phyloP scores from a whole-genome alignment of 2,888 invertebrate genomes.

The Boloria selene region DNA sequence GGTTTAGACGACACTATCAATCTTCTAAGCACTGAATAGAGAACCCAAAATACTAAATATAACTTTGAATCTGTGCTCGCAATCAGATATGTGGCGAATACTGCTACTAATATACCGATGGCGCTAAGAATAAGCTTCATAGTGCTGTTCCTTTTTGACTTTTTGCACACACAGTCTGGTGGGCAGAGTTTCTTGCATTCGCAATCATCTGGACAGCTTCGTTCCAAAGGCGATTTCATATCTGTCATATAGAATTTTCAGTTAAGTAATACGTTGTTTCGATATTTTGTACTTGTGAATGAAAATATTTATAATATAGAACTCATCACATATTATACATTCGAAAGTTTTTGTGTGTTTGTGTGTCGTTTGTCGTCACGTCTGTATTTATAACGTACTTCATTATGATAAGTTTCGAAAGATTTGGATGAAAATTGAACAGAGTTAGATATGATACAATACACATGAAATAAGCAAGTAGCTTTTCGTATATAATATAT shows the following conservation, averaged over 20 bases:
- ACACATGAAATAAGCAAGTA: no score
- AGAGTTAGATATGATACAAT: no score
- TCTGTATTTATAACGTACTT: no score
- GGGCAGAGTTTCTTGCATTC: slow-evolving; percentile 50
- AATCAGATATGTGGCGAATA: slow-evolving; percentile 66
- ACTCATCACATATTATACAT: not conserved
- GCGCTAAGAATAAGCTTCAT: slow-evolving; percentile 54
- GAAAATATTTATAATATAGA: not conserved
- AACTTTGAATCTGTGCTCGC: slow-evolving; percentile 66
- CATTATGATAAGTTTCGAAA: no score
- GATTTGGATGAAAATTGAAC: no score
- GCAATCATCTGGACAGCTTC: slow-evolving; percentile 44
- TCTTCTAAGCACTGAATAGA: slow-evolving; percentile 65
- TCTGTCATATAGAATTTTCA: slow-evolving; percentile 47
- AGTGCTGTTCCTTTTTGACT: slow-evolving; percentile 32
- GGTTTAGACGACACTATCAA: slow-evolving; percentile 56
- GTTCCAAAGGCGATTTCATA: slow-evolving; percentile 42
- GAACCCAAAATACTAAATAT: slow-evolving; percentile 70
- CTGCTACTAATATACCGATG: slow-evolving; percentile 62
- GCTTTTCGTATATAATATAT: no score
- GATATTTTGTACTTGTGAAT: no score
- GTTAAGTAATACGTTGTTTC: no score
- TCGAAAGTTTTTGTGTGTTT: no score
- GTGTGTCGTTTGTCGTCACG: no score
- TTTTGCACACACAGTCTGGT: slow-evolving; percentile 54